Base-by-base conservation (phyloP, 1,140 invertebrate genomes). In the Heliothis subflexa region DNA sequence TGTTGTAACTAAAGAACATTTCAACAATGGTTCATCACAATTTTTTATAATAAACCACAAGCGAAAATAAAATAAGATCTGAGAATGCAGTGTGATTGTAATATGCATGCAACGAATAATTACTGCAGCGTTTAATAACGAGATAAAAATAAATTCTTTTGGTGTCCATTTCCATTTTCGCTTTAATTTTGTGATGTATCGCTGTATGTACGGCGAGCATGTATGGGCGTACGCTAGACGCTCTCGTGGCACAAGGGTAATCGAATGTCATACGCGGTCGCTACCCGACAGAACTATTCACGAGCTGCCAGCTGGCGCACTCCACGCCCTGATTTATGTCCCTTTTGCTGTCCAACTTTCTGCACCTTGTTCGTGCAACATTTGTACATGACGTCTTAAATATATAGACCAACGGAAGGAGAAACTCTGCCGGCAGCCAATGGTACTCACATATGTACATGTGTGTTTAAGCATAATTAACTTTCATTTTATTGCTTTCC, bases 181-280 rank as follows among this genome's bases (percentile, higher is more conserved):
- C n/a, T 55, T 68, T 61, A 49, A 74, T 66, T 21, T 18, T 5
- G 10, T 40, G 16, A 66, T 66, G 62, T 66, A 66, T 66, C 40
- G 40, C 11, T 40, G 18, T 47, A 25, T 33, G 25, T 61, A 14
- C 57, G 57, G 54, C 25, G 57, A 12, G 21, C 10, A 25, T 40
- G 71, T 73, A 73, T 7, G 55, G 21, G 71, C 25, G 3, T 61
- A 61, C 54, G 71, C 52, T 40, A 59, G 71, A 74, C 71, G 40
- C 28, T 59, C 54, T 74, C 71, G 16, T 74, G 54, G 71, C 71
- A 74, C 81, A 84, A 82, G 77, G 79, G 86, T 91, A 92, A 90
- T 91, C 88, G 89, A 90, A 92, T 90, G 87, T 91, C 87, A 91
- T 87, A 89, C 79, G 88, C 88, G 90, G 87, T 89, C 85, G 80